Conservation (phyloP, 1,140 invertebrate species). For the Drosophila oshimai region DNA sequence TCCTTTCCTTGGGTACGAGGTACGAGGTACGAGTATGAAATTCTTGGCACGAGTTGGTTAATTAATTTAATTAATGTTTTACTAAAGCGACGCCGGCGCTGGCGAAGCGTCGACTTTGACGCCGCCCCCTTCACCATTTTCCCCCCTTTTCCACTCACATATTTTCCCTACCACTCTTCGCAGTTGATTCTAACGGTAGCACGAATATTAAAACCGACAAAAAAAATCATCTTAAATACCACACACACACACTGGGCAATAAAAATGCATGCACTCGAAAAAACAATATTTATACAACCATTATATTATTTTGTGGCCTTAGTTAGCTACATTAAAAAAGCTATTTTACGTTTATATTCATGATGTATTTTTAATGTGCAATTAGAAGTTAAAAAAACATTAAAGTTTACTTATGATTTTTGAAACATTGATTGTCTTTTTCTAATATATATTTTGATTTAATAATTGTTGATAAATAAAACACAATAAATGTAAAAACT, state of each 20-base stretch:
- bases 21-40: slow-evolving; percentile 47
- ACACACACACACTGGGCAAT: slow-evolving; percentile 1
- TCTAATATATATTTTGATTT: too few relatives aligned
- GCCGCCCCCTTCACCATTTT: slow-evolving; percentile 35
- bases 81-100: slow-evolving; percentile 59
- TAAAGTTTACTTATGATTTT: too few relatives aligned
- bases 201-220: slow-evolving; percentile 45
- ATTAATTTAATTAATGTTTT: slow-evolving; percentile 82
- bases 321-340: too few relatives aligned
- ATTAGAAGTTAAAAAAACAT: too few relatives aligned
- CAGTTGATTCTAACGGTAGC: slow-evolving; percentile 65
- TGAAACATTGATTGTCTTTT: too few relatives aligned
- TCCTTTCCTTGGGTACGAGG: too few relatives aligned
- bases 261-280: neutral
- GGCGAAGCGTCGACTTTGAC: slow-evolving; percentile 37
- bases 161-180: slow-evolving; percentile 7
- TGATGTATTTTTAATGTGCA: too few relatives aligned
- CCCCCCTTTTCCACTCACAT: slow-evolving; percentile 6
- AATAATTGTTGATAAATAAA: too few relatives aligned
- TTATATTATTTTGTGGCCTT: too few relatives aligned
- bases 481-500: too few relatives aligned
- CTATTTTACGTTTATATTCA: too few relatives aligned
- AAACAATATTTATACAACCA: neutral
- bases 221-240: slow-evolving; percentile 18
- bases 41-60: slow-evolving; percentile 78